Conservation (phyloP, 2,113 vertebrate genomes). For the Amphilophus citrinellus region DNA sequence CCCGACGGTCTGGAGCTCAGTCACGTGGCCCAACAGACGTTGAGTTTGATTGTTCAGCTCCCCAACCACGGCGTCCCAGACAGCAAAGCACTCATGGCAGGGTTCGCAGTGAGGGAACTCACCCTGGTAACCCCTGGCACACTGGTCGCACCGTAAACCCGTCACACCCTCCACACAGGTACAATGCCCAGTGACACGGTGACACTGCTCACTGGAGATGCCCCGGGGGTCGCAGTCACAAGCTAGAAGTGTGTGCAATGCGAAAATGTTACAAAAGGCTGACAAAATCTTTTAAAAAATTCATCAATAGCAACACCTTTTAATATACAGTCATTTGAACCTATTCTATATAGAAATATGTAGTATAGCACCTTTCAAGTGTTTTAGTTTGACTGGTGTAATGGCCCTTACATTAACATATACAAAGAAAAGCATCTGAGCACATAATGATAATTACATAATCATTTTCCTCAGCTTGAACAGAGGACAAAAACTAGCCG, state of each 20-base stretch:
- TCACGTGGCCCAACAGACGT: slow-evolving; percentile 85
- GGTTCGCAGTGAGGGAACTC: slow-evolving; percentile 88
- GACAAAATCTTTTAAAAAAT: no score
- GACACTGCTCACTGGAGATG: slow-evolving; percentile 88
- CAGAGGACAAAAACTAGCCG: no score
- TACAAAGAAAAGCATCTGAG: no score
- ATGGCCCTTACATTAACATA: no score
- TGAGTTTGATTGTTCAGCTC: slow-evolving; percentile 90
- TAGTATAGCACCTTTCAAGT: no score
- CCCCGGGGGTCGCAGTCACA: slow-evolving; percentile 92
- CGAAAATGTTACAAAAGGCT: no score
- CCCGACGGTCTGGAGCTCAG: slow-evolving; percentile 85
- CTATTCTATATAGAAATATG: no score
- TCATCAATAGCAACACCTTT: no score
- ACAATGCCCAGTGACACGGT: slow-evolving; percentile 88
- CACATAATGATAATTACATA: no score
- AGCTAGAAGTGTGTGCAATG: slow-evolving; percentile 73
- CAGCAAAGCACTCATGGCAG: slow-evolving; percentile 91
- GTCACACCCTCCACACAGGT: slow-evolving; percentile 87
- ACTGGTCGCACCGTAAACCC: slow-evolving; percentile 87
- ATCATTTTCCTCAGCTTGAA: no score
- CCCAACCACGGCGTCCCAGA: slow-evolving; percentile 87
- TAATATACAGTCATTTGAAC: no score
- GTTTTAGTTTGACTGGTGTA: no score
- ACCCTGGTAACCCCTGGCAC: slow-evolving; percentile 89